Conservation (phyloP, 2,113 vertebrate genomes). For the Forbesichthys agassizii region DNA sequence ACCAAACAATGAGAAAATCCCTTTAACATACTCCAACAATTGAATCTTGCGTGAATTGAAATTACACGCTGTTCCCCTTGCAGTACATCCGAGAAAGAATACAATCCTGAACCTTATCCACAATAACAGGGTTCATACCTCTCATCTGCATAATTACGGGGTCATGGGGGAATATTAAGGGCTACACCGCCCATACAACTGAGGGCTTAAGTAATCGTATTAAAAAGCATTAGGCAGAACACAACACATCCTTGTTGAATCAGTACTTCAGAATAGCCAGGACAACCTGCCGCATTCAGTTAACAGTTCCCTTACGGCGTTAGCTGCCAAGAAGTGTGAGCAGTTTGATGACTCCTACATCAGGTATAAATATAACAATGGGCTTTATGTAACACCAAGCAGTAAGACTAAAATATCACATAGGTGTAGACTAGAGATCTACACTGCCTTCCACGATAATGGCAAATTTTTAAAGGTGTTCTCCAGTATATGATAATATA, state of each 20-base stretch:
- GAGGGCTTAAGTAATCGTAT: conserved; percentile 60
- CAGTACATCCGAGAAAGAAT: conserved; percentile 57
- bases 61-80: conserved; percentile 47
- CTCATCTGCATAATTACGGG: conserved; percentile 66
- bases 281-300: conserved; percentile 33
- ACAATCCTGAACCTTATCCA: conserved; percentile 61
- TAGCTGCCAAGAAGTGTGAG: conserved; percentile 29
- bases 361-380: conserved; percentile 39
- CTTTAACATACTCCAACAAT: conserved; percentile 56
- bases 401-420: not conserved
- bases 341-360: conserved; percentile 17
- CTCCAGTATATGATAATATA: too few species aligned
- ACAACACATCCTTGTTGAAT: conserved; percentile 50
- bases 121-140: conserved; percentile 62
- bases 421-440: not conserved
- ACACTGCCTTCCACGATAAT: too few species aligned
- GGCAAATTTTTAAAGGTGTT: not conserved
- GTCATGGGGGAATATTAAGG: conserved; percentile 59
- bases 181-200: conserved; percentile 50
- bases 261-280: conserved; percentile 22
- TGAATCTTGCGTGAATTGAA: conserved; percentile 58
- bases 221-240: conserved; percentile 49
- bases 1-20: conserved; percentile 69
- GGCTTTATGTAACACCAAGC: conserved; percentile 20
- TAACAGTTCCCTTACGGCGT: conserved; percentile 43